A percentile compares a stretch with the other conserved stretches of the same genome.
Evolutionary conservation across 2,888 invertebrate genomes (phyloP).

Genomic region (Drosophila robusta): DNA sequence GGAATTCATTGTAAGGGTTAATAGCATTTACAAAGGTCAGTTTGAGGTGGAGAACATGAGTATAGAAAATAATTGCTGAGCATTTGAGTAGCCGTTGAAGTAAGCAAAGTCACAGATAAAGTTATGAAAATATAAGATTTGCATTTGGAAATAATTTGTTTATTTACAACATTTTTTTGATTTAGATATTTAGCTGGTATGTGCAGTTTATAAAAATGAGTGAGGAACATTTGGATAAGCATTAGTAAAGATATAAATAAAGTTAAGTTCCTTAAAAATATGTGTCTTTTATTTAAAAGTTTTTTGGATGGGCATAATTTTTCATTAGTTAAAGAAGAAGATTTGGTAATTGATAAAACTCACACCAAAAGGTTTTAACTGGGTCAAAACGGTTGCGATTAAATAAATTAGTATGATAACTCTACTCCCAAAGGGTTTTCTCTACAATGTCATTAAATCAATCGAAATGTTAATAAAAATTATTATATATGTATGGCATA

Average conservation of each 20-base stretch:
- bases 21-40: constrained; percentile 11
- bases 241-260: too few relatives aligned
- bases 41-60: background rate
- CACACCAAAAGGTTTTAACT: background rate
- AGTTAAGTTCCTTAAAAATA: too few relatives aligned
- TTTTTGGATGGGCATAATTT: background rate
- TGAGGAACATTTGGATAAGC: too few relatives aligned
- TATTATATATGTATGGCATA: background rate
- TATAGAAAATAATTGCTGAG: too few relatives aligned
- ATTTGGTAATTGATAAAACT: background rate
- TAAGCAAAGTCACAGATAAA: too few relatives aligned
- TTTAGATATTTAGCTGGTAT: too few relatives aligned
- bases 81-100: too few relatives aligned
- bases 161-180: too few relatives aligned
- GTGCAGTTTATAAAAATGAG: too few relatives aligned
- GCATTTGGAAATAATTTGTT: too few relatives aligned
- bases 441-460: background rate
- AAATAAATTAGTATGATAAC: background rate
- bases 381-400: constrained; percentile 4
- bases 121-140: background rate
- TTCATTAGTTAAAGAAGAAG: background rate
- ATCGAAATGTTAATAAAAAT: background rate
- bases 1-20: constrained; percentile 14
- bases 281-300: too few relatives aligned
- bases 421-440: background rate